Base-by-base conservation (phyloP, 2,888 invertebrate genomes). In the Caenorhabditis sp. region DNA sequence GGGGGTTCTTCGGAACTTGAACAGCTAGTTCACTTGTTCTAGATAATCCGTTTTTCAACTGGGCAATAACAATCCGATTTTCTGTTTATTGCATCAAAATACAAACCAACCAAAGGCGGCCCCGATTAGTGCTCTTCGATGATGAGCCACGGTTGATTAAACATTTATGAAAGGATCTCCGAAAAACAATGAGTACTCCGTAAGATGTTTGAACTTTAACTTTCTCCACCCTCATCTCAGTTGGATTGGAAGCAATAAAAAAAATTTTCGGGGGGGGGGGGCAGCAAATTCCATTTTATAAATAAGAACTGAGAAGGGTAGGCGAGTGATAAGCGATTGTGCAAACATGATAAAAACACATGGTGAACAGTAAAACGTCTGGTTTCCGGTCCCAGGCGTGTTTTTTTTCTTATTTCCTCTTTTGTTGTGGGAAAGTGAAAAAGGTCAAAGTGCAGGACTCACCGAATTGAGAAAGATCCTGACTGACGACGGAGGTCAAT, bases 391-490 rank as follows among this genome's bases (percentile, higher is more conserved):
- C 2, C 7, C n/a, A 6, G 15, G 8, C 22, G 8, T n/a, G 27
- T n/a, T 50, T n/a, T 32, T 32, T 32, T 32, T 32, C 9, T 32
- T 32, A 9, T 9, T 32, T 32, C 9, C 9, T 32, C 9, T 32
- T 32, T 32, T 32, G 32, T 8, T 6, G 9, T 8, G 15, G 7
- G n/a, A 6, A n/a, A 6, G n/a, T n/a, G 43, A 9, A 9, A 6
- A 9, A 43, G 6, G 7, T n/a, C n/a, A n/a, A n/a, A n/a, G 15
- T 6, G n/a, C n/a, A n/a, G n/a, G 22, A 59, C 63, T 27, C 15
- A 78, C 78, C 78, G 72, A 26, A 78, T 20, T 0, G 78, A 72
- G 20, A 78, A 78, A 1, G 30, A 50, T 2, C 78, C 78, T 1
- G 52, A 24, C 9, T 43, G 32, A 2, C 73, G 68, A 11, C 70